A percentile compares a stretch with the other conserved stretches of the same genome.
Conservation (phyloP, 2,888 invertebrate genomes). For the Chrysolina oricalcia region DNA sequence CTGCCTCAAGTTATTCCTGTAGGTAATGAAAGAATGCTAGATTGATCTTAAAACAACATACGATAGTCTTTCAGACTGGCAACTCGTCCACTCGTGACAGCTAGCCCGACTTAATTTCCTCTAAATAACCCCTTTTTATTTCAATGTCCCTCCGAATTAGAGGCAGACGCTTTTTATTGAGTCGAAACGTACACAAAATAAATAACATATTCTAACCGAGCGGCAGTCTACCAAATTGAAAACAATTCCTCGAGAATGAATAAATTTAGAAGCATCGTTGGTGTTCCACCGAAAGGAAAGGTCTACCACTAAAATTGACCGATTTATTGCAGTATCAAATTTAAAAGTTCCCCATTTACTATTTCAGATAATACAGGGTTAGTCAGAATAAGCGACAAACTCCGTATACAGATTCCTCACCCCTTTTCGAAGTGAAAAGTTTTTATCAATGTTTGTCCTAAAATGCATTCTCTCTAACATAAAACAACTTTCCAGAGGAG, state of each 20-base stretch:
- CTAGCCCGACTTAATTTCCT: conserved; percentile 36
- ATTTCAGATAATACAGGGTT: neutral
- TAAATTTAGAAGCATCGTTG: conserved; percentile 46
- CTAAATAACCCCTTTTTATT: conserved; percentile 40
- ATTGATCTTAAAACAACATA: conserved; percentile 8
- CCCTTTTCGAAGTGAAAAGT: too few relatives aligned
- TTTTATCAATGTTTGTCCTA: too few relatives aligned
- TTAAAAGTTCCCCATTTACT: conserved; percentile 32
- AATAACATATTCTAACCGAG: conserved; percentile 37
- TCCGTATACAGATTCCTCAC: too few relatives aligned
- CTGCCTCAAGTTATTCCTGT: conserved; percentile 2
- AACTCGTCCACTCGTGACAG: conserved; percentile 28
- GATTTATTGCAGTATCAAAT: conserved; percentile 47
- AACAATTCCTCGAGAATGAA: conserved; percentile 42
- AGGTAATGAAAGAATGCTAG: conserved; percentile 17
- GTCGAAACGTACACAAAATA: conserved; percentile 34
- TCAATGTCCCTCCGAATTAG: conserved; percentile 21
- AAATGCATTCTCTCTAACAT: too few relatives aligned
- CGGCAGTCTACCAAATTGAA: conserved; percentile 38
- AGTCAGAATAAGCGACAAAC: too few relatives aligned
- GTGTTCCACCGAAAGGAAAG: conserved; percentile 35
- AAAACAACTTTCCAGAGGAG: too few relatives aligned
- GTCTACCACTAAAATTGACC: conserved; percentile 33
- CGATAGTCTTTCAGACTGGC: conserved; percentile 16
- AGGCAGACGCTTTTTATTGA: conserved; percentile 28